Evolutionary conservation across 2,888 invertebrate species (phyloP).

Genomic region (Philonicus albiceps): DNA sequence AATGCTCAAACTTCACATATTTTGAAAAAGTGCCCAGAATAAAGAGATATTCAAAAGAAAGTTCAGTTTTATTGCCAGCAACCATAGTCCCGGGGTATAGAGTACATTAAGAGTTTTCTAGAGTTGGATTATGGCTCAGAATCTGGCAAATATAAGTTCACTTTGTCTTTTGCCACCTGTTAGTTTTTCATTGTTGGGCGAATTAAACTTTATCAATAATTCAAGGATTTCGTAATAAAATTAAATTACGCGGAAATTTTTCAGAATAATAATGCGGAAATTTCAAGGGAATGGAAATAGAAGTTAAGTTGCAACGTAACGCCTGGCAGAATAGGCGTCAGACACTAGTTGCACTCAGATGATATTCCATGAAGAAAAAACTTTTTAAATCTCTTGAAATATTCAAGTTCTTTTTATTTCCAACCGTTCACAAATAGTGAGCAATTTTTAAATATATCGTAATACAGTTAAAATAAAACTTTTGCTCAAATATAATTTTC

Average conservation of each 20-base stretch:
- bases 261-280: background rate
- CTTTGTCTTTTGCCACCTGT: background rate
- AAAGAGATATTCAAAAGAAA: slow-evolving; percentile 17
- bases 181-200: background rate
- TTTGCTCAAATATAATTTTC: no score
- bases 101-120: background rate
- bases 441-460: background rate
- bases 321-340: background rate
- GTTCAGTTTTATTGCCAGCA: slow-evolving; percentile 6
- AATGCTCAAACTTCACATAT: background rate
- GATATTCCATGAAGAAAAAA: background rate
- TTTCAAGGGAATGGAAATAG: background rate
- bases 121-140: background rate
- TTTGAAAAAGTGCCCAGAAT: background rate
- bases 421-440: background rate
- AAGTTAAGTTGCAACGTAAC: background rate
- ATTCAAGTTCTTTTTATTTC: background rate
- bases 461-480: background rate
- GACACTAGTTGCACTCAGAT: background rate
- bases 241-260: background rate
- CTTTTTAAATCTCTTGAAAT: background rate
- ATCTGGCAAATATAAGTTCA: background rate
- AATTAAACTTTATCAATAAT: background rate
- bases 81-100: background rate
- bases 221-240: background rate